Evolutionary conservation across 1,140 invertebrate genomes (phyloP), one percentile per base, ranked within the genome.

Genomic region (Diachasma alloeum): DNA sequence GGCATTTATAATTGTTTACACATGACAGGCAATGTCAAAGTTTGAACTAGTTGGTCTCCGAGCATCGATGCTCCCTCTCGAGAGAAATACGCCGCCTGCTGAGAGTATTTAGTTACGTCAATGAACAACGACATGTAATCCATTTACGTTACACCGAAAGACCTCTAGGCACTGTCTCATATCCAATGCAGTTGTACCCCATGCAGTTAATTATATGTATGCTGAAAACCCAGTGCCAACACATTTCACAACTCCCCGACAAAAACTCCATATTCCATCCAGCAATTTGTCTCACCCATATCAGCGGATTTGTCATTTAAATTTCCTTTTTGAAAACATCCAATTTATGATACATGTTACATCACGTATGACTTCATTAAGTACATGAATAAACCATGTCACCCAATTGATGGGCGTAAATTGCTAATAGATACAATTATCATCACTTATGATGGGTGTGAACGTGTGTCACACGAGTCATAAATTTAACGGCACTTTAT

Each of bases 371-470:
- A 68, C 22, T 75, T 42, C n/a, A 44, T 39, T 66, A 67, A 19
- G 22, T 2, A 48, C 24, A 69, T 75, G 73, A 68, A 75, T 75
- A 75, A 75, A 75, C 66, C 73, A 75, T 75, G 63, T 42, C 17
- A 15, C 19, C 39, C 37, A 68, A 68, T 75, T 68, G 63, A 44
- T 59, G 59, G 73, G 73, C 37, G 56, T 19, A n/a, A 39, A 59
- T 74, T 42, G 37, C 19, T 63, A 63, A 63, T 63, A 26, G 59
- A 66, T n/a, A 67, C 22, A 66, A 74, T 74, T 74, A 74, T 39
- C 31, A 63, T 63, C 59, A 15, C 26, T 63, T 63, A 63, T 63
- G 59, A 74, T 72, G 48, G 26, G 48, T 72, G 48, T 36, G 59
- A 63, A 63, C 24, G 59, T 63, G 24, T 10, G n/a, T 8, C n/a